Conservation (phyloP, 2,113 vertebrate genomes). For the Daboia siamensis region DNA sequence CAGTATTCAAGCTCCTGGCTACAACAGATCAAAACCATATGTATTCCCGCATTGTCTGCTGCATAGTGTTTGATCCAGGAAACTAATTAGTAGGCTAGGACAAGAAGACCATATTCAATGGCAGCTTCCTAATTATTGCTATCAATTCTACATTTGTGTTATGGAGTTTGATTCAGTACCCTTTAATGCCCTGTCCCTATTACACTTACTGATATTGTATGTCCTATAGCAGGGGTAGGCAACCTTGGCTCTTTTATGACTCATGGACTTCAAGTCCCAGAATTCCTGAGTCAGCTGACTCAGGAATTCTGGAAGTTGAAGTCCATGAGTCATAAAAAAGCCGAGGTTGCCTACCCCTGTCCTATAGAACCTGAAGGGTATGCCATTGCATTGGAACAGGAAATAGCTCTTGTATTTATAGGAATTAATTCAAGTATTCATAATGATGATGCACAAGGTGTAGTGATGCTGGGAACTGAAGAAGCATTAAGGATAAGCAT, state of each 20-base stretch:
- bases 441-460: background rate
- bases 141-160: background rate
- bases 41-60: background rate
- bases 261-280: no score
- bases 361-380: background rate
- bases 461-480: background rate
- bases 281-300: no score
- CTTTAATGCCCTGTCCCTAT: background rate
- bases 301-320: no score
- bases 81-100: background rate
- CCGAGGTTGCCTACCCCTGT: no score
- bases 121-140: background rate
- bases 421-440: background rate
- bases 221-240: no score
- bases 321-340: no score
- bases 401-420: background rate
- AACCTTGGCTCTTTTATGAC: no score
- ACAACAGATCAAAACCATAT: background rate
- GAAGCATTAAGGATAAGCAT: background rate
- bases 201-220: background rate
- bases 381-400: background rate
- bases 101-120: background rate
- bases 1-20: background rate
- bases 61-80: background rate
- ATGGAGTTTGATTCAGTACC: background rate